These are phyloP conservation scores for Styela plicata DNA, from an alignment of 23 tunicate species.

Conservation along the genomic window DNA sequence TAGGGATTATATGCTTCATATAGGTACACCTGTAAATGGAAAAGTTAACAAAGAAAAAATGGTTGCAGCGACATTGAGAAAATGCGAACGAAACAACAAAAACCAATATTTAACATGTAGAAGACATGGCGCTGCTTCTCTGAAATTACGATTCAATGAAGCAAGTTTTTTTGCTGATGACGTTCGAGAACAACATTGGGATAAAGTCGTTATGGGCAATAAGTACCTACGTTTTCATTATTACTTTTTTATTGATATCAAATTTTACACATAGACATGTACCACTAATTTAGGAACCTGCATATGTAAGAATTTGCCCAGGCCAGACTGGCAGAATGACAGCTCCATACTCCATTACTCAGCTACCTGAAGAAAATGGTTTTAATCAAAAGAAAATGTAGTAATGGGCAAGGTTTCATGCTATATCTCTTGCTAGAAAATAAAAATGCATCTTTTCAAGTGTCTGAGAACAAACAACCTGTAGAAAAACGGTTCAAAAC, in stretches of 20 bases:
- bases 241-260: not conserved
- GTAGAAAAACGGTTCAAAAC: too few relatives aligned
- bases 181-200: constrained; percentile 47
- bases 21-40: constrained; percentile 36
- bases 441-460: too few relatives aligned
- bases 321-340: too few relatives aligned
- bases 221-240: constrained; percentile 32
- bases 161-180: constrained; percentile 70
- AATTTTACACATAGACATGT: not conserved
- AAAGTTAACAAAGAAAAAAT: constrained; percentile 16
- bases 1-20: too few relatives aligned
- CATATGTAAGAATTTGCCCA: too few relatives aligned
- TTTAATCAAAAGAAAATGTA: too few relatives aligned
- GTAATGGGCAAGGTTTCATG: too few relatives aligned
- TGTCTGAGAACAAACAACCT: too few relatives aligned
- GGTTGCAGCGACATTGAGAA: constrained; percentile 17
- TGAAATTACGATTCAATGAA: constrained; percentile 42
- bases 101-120: constrained; percentile 62
- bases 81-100: constrained; percentile 37
- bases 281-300: too few relatives aligned
- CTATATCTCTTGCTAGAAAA: too few relatives aligned
- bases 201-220: constrained; percentile 65
- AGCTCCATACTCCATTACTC: too few relatives aligned
- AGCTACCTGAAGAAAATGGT: too few relatives aligned
- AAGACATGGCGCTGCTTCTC: constrained; percentile 49